Evolutionary conservation across 1,140 invertebrate genomes (phyloP), one percentile per base, ranked within the genome.

Genomic region (Eumaeus atala): DNA sequence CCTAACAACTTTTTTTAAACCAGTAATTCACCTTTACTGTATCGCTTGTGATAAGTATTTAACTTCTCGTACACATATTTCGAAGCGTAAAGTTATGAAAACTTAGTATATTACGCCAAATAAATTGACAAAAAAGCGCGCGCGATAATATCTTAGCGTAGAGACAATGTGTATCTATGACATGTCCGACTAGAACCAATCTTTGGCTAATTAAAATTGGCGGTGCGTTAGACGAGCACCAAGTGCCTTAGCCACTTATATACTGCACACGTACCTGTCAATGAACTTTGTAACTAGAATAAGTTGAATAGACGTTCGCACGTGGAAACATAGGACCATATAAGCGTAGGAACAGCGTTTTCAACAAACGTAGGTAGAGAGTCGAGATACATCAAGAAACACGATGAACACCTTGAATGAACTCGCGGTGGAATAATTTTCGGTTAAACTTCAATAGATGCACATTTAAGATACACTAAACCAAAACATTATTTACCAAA

Each of bases 121-220:
- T n/a, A n/a, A n/a, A n/a, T n/a, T n/a, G n/a, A n/a, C n/a, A 54
- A 48, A 40, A 7, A 48, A 59, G 61, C 70, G 66, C 70, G 67
- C 64, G 60, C 60, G 58, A 74, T 71, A 67, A 67, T 57, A 61
- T 72, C 54, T 59, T 62, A 64, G 58, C 65, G 58, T 61, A 72
- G 65, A 68, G 73, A 79, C 77, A 76, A 79, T 78, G 68, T 58
- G 59, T 48, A 53, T 64, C 21, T 28, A 66, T 37, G 57, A 48
- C 66, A 61, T 65, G 65, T 63, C 62, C 58, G 62, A 66, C 64
- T 74, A 61, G 59, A 69, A 72, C 61, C 71, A 70, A 86, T 83
- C 78, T 76, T 76, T 74, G 67, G 67, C 77, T 84, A 84, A 83
- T 86, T 86, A 84, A 83, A 82, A 84, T 83, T 86, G 81, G 77